Conservation (phyloP, 2,888 invertebrate genomes). For the Cryptocephalus moraei region DNA sequence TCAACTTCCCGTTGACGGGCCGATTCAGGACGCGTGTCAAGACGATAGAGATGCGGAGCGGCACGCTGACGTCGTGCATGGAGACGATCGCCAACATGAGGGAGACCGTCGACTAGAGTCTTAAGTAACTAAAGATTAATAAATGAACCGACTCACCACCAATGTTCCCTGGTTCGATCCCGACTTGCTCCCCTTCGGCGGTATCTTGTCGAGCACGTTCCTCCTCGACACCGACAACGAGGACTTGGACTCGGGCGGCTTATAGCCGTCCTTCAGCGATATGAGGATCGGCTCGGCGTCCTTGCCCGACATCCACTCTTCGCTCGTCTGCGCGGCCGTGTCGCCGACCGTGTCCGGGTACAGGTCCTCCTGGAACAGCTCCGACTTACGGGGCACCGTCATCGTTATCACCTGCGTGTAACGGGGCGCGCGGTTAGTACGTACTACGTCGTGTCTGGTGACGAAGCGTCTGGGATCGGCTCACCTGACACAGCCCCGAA, state of each 20-base stretch:
- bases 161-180: conserved; percentile 20
- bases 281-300: conserved; percentile 87
- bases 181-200: conserved; percentile 36
- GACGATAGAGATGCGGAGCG: background rate
- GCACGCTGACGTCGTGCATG: background rate
- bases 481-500: conserved; percentile 81
- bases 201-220: conserved; percentile 69
- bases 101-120: too few relatives aligned
- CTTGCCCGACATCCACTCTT: conserved; percentile 84
- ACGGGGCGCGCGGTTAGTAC: too few relatives aligned
- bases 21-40: background rate
- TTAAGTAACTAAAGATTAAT: too few relatives aligned
- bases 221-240: conserved; percentile 60
- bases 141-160: too few relatives aligned
- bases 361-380: conserved; percentile 93
- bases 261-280: conserved; percentile 75
- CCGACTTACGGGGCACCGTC: conserved; percentile 96
- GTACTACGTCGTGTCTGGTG: too few relatives aligned
- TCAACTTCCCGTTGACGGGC: conserved; percentile 2
- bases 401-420: conserved; percentile 68
- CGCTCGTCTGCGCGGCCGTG: conserved; percentile 78
- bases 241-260: conserved; percentile 58
- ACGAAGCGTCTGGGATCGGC: conserved; percentile 1
- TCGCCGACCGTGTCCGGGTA: conserved; percentile 93
- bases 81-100: too few relatives aligned